Evolutionary conservation across 2,797 vertebrate genomes (phyloP).

Genomic region (Poeciliopsis paucimaculata): DNA sequence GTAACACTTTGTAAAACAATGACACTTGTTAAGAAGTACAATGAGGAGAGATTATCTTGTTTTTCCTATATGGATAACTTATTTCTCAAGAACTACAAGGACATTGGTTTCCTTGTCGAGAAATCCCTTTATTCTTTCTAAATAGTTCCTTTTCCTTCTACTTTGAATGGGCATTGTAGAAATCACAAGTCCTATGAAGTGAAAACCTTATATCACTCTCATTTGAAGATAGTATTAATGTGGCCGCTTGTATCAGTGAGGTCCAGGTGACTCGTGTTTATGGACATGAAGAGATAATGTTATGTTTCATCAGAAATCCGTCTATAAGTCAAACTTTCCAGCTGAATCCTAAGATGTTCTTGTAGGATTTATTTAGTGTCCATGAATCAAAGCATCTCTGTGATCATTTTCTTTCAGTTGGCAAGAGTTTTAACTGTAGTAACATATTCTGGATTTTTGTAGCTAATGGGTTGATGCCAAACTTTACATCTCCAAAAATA

Average conservation of each 20-base stretch:
- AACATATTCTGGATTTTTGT: neutral
- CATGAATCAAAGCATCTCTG: neutral
- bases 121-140: neutral
- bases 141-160: neutral
- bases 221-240: neutral
- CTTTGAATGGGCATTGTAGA: neutral
- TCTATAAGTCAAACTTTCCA: neutral
- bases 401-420: neutral
- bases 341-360: neutral
- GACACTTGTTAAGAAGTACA: neutral
- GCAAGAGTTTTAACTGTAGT: neutral
- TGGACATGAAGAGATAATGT: neutral
- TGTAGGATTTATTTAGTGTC: neutral
- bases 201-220: neutral
- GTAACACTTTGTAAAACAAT: neutral
- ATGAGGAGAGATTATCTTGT: neutral
- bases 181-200: neutral
- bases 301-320: neutral
- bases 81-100: neutral
- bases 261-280: neutral
- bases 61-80: neutral
- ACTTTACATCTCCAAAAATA: neutral
- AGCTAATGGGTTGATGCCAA: neutral
- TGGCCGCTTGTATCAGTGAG: neutral
- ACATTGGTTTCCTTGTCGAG: neutral